Base-by-base conservation (phyloP, 2,797 vertebrate species). In the Sternarchorhynchus goeldii region DNA sequence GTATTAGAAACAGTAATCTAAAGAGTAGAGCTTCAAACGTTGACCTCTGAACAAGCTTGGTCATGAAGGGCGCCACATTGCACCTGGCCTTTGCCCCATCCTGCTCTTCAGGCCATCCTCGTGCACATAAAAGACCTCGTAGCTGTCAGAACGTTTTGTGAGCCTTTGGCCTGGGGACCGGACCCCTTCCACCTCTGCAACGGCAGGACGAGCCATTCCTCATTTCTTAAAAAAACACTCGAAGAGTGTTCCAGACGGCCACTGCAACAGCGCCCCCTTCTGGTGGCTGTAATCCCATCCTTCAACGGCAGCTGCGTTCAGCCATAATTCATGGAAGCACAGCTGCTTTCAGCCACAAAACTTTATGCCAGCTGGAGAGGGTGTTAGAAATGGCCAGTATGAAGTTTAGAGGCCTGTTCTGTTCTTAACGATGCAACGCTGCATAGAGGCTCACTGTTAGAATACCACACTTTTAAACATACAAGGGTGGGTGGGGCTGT, bases 191-290 rank as follows among this genome's bases (percentile, higher is more conserved):
- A 62, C 10, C 67, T n/a, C 62, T 72, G 76, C 75, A 67, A 56
- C 16, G 31, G 31, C 29, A 12, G 16, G 70, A 73, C 21, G 32
- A 31, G 25, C 21, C 58, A 12, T 3, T 29, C 57, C 32, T 39
- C 18, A 12, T 69, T 12, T 50, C 41, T 34, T 59, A 62, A 29
- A 25, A 34, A 39, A n/a, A 25, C 32, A 0, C 29, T 6, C 5
- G 29, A 34, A 3, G 41, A 45, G 7, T 50, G 32, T 53, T 20
- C 20, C 34, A 45, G 18, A 31, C 64, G 7, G 63, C 74, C 64
- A 72, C 78, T 81, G 73, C 82, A 82, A 59, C 45, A 81, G 81
- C 84, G 86, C 88, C 87, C 83, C 80, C 89, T 91, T 45, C 80
- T 90, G 88, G 80, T 50, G 63, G 55, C 25, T 6, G 6, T 41